Evolutionary conservation across 2,888 invertebrate species (phyloP), one percentile per base, ranked within the genome.

Genomic region (Ligdia adustata): DNA sequence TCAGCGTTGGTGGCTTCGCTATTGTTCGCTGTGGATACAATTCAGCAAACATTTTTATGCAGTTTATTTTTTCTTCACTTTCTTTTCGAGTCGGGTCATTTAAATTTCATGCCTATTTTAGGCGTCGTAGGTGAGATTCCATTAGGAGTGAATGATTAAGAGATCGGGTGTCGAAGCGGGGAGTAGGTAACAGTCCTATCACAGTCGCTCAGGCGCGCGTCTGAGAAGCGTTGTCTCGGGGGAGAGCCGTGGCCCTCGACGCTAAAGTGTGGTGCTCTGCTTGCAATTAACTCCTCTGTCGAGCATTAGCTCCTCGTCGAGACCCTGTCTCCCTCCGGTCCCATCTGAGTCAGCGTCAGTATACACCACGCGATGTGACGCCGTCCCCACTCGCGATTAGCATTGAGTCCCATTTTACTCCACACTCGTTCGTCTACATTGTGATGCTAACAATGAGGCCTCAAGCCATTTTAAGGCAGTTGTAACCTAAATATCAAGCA

Each of bases 131-230:
- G 83, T 82, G 77, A 74, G 69, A 76, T 82, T 81, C 82, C 85
- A 84, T 86, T 85, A 83, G 71, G 66, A 82, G 75, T 84, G 74
- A 88, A 88, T 88, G 87, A 87, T 88, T 86, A 86, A 82, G 82
- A 80, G 78, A 72, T 70, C 57, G 70, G 63, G 63, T 60, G 64
- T 51, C 13, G 26, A 9, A 13, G 13, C 6, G 9, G 35, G 46
- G 32, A 41, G n/a, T n/a, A n/a, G n/a, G n/a, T n/a, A n/a, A n/a
- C n/a, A n/a, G n/a, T n/a, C n/a, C n/a, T 39, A 40, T 52, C 32
- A 20, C 28, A 29, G 40, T 64, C 60, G n/a, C n/a, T 61, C 63
- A 50, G 27, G 57, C 55, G 22, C 37, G 24, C 34, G 50, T 45
- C 33, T 18, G 29, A 32, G 62, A 51, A 28, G 28, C 15, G 15